Conservation (phyloP, 2,113 vertebrate species). For the Hymenochirus boettgeri region DNA sequence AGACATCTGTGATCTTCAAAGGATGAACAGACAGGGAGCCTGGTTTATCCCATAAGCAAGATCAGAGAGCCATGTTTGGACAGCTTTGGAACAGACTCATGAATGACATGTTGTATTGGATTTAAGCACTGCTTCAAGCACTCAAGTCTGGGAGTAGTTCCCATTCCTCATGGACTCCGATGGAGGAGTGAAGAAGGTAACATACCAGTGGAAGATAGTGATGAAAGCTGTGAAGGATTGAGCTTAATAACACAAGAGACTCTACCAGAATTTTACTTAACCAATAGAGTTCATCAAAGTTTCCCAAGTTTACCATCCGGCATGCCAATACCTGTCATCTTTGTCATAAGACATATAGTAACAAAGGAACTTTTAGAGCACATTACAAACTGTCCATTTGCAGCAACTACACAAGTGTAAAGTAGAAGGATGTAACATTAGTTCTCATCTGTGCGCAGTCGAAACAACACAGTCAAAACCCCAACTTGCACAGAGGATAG, state of each 20-base stretch:
- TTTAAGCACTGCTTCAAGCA: slow-evolving; percentile 80
- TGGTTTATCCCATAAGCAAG: slow-evolving; percentile 83
- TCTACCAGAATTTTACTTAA: slow-evolving; percentile 59
- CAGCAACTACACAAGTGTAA: slow-evolving; percentile 93
- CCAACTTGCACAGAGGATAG: slow-evolving; percentile 88
- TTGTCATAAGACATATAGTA: slow-evolving; percentile 94
- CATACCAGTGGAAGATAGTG: slow-evolving; percentile 76
- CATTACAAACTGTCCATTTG: slow-evolving; percentile 96
- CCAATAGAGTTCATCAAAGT: slow-evolving; percentile 64
- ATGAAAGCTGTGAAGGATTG: slow-evolving; percentile 78
- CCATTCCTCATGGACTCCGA: slow-evolving; percentile 89
- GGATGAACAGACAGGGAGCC: slow-evolving; percentile 78
- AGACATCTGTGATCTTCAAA: slow-evolving; percentile 86
- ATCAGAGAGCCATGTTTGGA: slow-evolving; percentile 56
- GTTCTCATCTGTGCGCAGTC: slow-evolving; percentile 92
- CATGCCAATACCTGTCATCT: slow-evolving; percentile 86
- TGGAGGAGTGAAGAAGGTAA: slow-evolving; percentile 77
- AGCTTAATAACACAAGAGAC: slow-evolving; percentile 53
- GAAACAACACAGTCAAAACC: slow-evolving; percentile 97
- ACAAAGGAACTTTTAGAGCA: slow-evolving; percentile 92
- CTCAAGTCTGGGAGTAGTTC: slow-evolving; percentile 71
- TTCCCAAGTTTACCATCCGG: slow-evolving; percentile 60
- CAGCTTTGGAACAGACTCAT: slow-evolving; percentile 53
- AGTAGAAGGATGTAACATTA: slow-evolving; percentile 85
- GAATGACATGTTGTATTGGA: slow-evolving; percentile 79